Conservation (phyloP, 2,113 vertebrate genomes). For the Antigone vipio region DNA sequence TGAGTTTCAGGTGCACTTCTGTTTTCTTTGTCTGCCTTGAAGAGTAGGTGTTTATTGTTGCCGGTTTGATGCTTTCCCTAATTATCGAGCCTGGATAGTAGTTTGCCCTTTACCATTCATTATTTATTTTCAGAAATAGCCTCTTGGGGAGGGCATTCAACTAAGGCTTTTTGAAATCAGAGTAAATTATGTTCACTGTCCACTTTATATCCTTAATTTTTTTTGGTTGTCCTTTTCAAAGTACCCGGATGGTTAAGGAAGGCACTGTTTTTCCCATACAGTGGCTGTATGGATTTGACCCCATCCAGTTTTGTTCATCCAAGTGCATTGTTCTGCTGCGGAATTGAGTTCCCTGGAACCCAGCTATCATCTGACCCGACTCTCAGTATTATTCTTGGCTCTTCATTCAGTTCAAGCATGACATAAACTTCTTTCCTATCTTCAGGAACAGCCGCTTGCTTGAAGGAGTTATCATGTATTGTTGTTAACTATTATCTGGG, state of each 20-base stretch:
- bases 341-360: background rate
- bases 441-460: background rate
- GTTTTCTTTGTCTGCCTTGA: background rate
- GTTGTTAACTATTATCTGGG: background rate
- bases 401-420: background rate
- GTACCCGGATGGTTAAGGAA: background rate
- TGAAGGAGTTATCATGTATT: background rate
- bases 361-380: background rate
- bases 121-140: background rate
- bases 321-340: background rate
- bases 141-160: background rate
- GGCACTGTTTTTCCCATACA: background rate
- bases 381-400: background rate
- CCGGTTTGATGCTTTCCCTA: background rate
- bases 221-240: background rate
- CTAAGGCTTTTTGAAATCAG: background rate
- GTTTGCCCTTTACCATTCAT: background rate
- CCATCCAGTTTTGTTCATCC: background rate
- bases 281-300: background rate
- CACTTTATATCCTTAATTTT: background rate
- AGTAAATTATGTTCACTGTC: background rate
- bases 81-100: background rate
- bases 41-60: background rate
- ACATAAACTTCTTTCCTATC: background rate
- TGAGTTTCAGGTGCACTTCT: background rate